A percentile compares a stretch with the other conserved stretches of the same genome.
These are phyloP conservation scores for Cuniculus paca DNA, from an alignment of 2,797 vertebrate genomes.

Conservation along the genomic window DNA sequence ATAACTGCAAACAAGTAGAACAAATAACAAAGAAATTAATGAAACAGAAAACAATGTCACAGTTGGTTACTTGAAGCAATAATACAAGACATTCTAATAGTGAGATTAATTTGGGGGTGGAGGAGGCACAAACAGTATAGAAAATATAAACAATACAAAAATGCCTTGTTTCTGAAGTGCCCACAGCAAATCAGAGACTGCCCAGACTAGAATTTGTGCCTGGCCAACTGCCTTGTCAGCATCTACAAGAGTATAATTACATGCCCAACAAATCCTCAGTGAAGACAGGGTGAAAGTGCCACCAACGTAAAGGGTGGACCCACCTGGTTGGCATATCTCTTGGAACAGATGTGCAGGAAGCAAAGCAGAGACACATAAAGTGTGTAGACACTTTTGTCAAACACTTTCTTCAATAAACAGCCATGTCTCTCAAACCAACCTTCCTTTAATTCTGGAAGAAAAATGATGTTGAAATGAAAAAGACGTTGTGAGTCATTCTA, in stretches of 20 bases:
- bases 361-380: background rate
- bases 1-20: background rate
- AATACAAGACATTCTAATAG: background rate
- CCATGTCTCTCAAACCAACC: background rate
- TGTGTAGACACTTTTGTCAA: rapidly evolving
- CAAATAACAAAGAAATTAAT: background rate
- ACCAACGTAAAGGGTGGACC: background rate
- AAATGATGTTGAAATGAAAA: background rate
- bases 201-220: background rate
- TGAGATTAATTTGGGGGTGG: background rate
- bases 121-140: background rate
- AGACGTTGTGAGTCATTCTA: background rate
- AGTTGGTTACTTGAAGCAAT: background rate
- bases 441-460: background rate
- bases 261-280: rapidly evolving
- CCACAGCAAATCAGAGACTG: background rate
- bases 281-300: background rate
- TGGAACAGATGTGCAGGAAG: background rate
- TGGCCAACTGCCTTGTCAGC: no score
- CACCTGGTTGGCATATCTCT: no score
- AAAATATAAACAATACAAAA: background rate
- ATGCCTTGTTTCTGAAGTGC: background rate
- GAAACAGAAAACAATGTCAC: background rate
- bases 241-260: rapidly evolving
- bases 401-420: background rate